These are phyloP conservation scores for Dromiciops gliroides DNA, from an alignment of 2,113 vertebrate genomes.

Conservation along the genomic window DNA sequence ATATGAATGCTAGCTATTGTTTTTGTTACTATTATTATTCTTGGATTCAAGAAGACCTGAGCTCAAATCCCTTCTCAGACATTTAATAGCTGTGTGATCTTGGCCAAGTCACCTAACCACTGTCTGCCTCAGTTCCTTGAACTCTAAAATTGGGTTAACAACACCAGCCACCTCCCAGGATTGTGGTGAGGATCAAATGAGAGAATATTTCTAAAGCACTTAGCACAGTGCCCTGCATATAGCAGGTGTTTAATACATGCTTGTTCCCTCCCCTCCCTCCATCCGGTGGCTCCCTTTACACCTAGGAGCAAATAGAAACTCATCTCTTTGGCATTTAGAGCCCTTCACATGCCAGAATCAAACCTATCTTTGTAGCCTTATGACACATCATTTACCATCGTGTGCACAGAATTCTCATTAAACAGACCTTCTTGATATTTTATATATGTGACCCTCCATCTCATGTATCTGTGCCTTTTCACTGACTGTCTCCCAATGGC, in stretches of 20 bases:
- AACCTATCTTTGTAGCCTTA: neutral
- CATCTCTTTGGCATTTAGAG: neutral
- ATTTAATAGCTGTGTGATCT: neutral
- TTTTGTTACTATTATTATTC: too few species aligned
- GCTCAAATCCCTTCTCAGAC: neutral
- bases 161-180: neutral
- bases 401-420: neutral
- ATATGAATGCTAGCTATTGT: too few species aligned
- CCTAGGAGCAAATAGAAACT: neutral
- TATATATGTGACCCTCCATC: neutral
- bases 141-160: neutral
- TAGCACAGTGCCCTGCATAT: neutral
- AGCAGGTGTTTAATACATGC: neutral
- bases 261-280: neutral
- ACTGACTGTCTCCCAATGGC: neutral
- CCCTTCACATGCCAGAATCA: neutral
- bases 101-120: neutral
- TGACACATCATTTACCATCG: neutral
- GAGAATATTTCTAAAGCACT: neutral
- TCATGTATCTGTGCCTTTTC: neutral
- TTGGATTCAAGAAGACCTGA: too few species aligned
- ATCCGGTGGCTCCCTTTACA: neutral
- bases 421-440: neutral
- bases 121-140: neutral
- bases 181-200: neutral